phyloP scores from a whole-genome alignment of 2,113 vertebrate genomes.

The Natator depressus region DNA sequence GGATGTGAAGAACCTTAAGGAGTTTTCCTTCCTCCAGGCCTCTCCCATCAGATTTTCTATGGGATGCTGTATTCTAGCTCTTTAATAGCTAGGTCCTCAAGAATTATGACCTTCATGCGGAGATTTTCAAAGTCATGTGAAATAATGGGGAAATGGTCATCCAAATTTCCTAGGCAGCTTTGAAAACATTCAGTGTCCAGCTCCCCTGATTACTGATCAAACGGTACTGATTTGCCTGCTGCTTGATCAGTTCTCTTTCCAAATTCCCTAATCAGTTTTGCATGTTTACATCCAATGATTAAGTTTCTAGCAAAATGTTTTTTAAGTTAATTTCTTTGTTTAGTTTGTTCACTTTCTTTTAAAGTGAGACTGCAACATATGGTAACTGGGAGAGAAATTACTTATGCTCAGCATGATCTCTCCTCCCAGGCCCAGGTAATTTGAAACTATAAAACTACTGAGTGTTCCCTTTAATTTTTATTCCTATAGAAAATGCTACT shows the following conservation, averaged over 20 bases:
- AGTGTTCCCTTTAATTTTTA: background rate
- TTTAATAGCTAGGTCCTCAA: background rate
- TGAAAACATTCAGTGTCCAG: background rate
- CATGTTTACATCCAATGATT: background rate
- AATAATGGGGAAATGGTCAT: background rate
- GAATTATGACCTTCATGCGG: background rate
- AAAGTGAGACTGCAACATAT: background rate
- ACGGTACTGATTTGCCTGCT: background rate
- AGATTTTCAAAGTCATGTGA: background rate
- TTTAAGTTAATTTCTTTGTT: background rate
- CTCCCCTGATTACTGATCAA: background rate
- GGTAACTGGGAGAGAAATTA: background rate
- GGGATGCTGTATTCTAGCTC: background rate
- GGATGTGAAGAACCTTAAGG: background rate
- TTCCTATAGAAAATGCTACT: background rate
- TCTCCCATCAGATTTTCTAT: background rate
- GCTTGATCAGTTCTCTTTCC: background rate
- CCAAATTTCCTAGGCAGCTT: background rate
- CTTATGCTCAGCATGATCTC: background rate
- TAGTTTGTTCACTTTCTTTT: fast-evolving
- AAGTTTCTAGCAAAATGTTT: background rate
- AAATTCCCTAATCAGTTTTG: background rate
- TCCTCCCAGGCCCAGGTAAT: background rate
- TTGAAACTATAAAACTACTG: background rate
- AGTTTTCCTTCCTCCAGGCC: background rate